Evolutionary conservation across 2,888 invertebrate species (phyloP).

Genomic region (Leptinotarsa juncta): DNA sequence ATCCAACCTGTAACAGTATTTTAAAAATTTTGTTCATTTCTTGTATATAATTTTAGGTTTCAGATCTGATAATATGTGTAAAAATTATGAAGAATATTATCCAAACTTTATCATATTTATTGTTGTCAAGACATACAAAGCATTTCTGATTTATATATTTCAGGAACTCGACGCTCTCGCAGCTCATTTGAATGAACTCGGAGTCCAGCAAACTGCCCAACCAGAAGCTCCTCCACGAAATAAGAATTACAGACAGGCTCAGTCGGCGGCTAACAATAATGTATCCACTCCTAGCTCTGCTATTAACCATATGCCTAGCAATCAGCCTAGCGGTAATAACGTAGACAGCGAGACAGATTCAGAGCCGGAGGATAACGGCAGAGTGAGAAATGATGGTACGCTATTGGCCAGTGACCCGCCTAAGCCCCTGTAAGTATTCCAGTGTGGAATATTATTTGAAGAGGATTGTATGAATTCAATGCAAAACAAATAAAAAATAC

Average conservation of each 20-base stretch:
- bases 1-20: no score
- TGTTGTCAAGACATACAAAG: no score
- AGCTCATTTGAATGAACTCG: conserved; percentile 94
- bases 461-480: background rate
- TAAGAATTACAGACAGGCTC: conserved; percentile 62
- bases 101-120: background rate
- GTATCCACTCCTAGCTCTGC: conserved; percentile 51
- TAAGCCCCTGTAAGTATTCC: conserved; percentile 89
- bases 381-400: conserved; percentile 90
- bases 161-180: conserved; percentile 97
- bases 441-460: background rate
- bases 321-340: conserved; percentile 64
- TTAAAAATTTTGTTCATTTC: no score
- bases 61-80: background rate
- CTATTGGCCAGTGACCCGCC: conserved; percentile 96
- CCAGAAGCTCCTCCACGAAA: conserved; percentile 79
- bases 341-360: conserved; percentile 84
- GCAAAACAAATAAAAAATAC: no score
- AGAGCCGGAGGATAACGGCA: conserved; percentile 84
- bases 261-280: conserved; percentile 57
- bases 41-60: no score
- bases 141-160: conserved; percentile 46
- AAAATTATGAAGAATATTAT: background rate
- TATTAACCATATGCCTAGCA: conserved; percentile 53
- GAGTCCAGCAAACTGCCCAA: conserved; percentile 75